Evolutionary conservation across 2,888 invertebrate species (phyloP).

Genomic region (Oasisia sp.): DNA sequence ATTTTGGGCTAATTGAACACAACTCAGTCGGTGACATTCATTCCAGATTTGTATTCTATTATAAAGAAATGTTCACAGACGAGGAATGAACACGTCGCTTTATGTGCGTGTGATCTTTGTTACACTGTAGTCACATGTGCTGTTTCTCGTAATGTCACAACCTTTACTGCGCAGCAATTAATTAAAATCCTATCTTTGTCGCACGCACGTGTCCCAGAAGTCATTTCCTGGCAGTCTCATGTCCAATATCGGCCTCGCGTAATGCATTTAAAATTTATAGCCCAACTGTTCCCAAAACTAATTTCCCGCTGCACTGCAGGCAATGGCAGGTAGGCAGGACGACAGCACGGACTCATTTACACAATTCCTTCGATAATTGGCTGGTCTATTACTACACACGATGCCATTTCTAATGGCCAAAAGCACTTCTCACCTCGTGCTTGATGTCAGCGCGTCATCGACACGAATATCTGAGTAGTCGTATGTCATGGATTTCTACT

Average conservation of each 20-base stretch:
- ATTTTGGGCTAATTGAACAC: too few relatives aligned
- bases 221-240: background rate
- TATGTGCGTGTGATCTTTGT: background rate
- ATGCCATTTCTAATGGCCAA: conserved; percentile 17
- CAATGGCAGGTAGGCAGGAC: background rate
- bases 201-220: background rate
- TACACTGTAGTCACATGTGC: background rate
- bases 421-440: background rate
- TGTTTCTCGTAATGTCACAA: background rate
- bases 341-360: background rate
- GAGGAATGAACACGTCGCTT: background rate
- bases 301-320: background rate
- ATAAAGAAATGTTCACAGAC: too few relatives aligned
- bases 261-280: conserved; percentile 7
- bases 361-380: conserved; percentile 5
- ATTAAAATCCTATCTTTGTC: background rate
- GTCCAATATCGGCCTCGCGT: background rate
- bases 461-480: conserved; percentile 10
- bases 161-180: background rate
- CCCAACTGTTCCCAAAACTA: background rate
- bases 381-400: background rate
- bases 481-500: conserved; percentile 6
- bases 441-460: background rate
- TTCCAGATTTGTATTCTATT: too few relatives aligned
- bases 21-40: too few relatives aligned